Evolutionary conservation across 2,113 vertebrate species (phyloP).

Genomic region (Syngnathus floridae): DNA sequence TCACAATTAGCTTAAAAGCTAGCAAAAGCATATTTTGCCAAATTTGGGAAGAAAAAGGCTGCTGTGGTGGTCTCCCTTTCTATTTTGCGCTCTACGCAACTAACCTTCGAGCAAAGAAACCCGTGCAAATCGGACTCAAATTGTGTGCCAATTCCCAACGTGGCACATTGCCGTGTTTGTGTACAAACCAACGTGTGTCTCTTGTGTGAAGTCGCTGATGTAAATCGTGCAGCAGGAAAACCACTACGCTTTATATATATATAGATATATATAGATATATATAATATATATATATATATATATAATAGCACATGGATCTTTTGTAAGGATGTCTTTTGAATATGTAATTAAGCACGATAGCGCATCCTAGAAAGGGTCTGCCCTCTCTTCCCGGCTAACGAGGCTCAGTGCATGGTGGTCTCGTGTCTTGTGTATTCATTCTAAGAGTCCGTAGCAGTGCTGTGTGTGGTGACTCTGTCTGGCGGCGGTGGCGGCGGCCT

Average conservation of each 20-base stretch:
- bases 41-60: background rate
- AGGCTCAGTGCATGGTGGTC: slow-evolving; percentile 67
- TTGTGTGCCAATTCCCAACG: background rate
- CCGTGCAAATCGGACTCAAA: background rate
- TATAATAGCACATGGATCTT: slow-evolving; percentile 56
- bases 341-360: slow-evolving; percentile 57
- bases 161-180: background rate
- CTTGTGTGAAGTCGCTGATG: slow-evolving; percentile 48
- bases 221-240: slow-evolving; percentile 54
- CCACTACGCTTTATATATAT: slow-evolving; percentile 11
- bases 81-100: background rate
- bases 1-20: too few species aligned
- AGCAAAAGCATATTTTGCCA: too few species aligned
- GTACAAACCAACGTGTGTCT: background rate
- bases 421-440: slow-evolving; percentile 55
- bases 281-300: background rate
- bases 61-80: background rate
- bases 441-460: slow-evolving; percentile 60
- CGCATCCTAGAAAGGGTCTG: slow-evolving; percentile 38
- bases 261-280: slow-evolving; percentile 57
- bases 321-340: slow-evolving; percentile 78
- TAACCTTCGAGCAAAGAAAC: background rate
- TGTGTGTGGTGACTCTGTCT: slow-evolving; percentile 42
- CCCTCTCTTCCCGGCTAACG: slow-evolving; percentile 49
- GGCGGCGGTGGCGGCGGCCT: background rate